phyloP scores from a whole-genome alignment of 2,888 invertebrate species.

The Automeris io region DNA sequence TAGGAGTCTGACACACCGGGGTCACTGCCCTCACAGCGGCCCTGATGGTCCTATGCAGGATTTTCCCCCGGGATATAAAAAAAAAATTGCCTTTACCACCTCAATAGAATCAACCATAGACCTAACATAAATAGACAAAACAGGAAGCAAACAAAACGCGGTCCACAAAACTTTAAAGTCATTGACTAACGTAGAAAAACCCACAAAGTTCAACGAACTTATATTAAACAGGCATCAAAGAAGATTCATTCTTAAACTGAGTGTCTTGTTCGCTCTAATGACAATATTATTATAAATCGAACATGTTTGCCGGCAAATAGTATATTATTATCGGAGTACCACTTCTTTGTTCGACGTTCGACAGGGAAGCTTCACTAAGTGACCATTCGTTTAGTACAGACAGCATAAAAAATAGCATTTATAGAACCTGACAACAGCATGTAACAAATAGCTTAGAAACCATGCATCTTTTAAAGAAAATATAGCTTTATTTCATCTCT shows the following conservation, averaged over 20 bases:
- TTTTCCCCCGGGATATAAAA: too few species aligned
- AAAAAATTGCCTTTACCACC: too few species aligned
- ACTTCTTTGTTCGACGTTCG: conserved; percentile 33
- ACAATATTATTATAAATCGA: conserved; percentile 55
- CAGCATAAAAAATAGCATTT: conserved; percentile 20
- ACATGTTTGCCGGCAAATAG: conserved; percentile 45
- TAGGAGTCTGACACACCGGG: too few species aligned
- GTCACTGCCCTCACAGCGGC: too few species aligned
- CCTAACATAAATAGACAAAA: too few species aligned
- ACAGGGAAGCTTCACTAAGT: conserved; percentile 32
- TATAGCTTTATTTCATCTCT: too few species aligned
- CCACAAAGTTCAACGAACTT: conserved; percentile 1
- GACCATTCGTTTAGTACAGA: conserved; percentile 31
- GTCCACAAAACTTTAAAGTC: not conserved
- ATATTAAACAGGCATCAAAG: conserved; percentile 19
- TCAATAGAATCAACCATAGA: too few species aligned
- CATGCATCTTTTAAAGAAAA: too few species aligned
- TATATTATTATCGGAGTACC: conserved; percentile 32
- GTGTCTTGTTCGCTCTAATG: conserved; percentile 39
- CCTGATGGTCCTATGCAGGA: too few species aligned
- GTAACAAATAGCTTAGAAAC: too few species aligned
- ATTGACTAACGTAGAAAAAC: not conserved
- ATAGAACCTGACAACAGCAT: too few species aligned
- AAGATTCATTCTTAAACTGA: conserved; percentile 13
- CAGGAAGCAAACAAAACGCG: not conserved